Evolutionary conservation across 2,797 vertebrate genomes (phyloP), one percentile per base, ranked within the genome.

Genomic region (Petrocephalus sullivani): DNA sequence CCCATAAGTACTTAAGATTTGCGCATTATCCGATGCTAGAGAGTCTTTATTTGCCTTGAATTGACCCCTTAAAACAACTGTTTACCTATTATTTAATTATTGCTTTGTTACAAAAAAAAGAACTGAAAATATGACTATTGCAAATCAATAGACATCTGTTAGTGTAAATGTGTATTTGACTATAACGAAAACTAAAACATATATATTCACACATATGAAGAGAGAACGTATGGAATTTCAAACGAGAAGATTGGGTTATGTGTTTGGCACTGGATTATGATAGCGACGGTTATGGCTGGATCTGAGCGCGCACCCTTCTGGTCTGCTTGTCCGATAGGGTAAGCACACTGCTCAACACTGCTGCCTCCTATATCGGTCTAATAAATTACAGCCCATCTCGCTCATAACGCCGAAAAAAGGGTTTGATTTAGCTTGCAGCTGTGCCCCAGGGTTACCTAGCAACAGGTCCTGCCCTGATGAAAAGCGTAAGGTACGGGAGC

Each of bases 371-470:
- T 96, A 96, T 95, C 95, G 95, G 95, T 95, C 95, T 96, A 96
- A 96, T 96, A 96, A 96, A 96, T 96, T 96, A 96, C 95, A 95
- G 95, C 95, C 95, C 93, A 90, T 95, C 95, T 96, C 94, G 94
- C 93, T 95, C 94, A 96, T 95, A 96, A 96, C 61, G 78, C 78
- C 51, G 85, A 81, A 87, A 96, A 91, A 90, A 93, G 91, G 92
- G 90, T 95, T 93, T 94, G 93, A 95, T 94, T 93, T 94, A 93
- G 94, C 94, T 93, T 94, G 95, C 96, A 96, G 96, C 95, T 96
- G 96, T 96, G 96, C 95, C 96, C 95, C 95, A 95, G 95, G 94
- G 96, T 96, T 96, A 96, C 96, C 96, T 96, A 96, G 96, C 96
- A 96, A 96, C 96, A 96, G 95, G 96, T 96, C 95, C 95, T 96